Evolutionary conservation across 2,888 invertebrate genomes (phyloP), one percentile per base, ranked within the genome.

Genomic region (Poecilobothrus nobilitatus): DNA sequence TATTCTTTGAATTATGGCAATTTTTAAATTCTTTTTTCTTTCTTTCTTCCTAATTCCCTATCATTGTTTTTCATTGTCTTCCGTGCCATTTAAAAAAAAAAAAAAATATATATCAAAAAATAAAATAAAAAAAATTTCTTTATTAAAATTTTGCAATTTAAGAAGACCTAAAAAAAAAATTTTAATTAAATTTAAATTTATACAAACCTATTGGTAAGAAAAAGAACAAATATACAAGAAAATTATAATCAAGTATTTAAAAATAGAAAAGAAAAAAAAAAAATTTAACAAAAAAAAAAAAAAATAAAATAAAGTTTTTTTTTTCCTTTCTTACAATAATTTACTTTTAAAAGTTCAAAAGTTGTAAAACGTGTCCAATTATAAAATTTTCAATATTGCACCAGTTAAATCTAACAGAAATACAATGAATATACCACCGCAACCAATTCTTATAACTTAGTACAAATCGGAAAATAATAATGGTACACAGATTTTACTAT

Each of bases 281-380:
- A 7, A 7, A 2, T 12, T 10, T 10, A 37, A 34, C 34, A 34
- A 34, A 34, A 44, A 44, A 53, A n/a, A 53, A 18, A 53, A n/a
- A 53, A 53, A 53, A 41, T 18, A 18, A 3, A 15, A 2, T 2
- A 53, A 53, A 53, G 12, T 53, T 53, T 18, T 53, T 15, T 53
- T 53, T 18, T 53, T 18, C 2, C 15, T 18, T 53, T 53, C 53
- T 53, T 53, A 12, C 53, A 53, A 18, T 53, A 53, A 53, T n/a
- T 53, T 53, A 12, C 15, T 18, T 18, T 53, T 53, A 53, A 53
- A 53, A 53, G 53, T 53, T 53, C 53, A 53, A 53, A 53, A 53
- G 18, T 53, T 53, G 53, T 53, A 53, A 53, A 53, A 53, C 53
- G 53, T 53, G 53, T 53, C 53, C 53, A 53, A 53, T 53, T 53